Conservation (phyloP, 2,797 vertebrate genomes). For the Enteromius unitaeniatus region DNA sequence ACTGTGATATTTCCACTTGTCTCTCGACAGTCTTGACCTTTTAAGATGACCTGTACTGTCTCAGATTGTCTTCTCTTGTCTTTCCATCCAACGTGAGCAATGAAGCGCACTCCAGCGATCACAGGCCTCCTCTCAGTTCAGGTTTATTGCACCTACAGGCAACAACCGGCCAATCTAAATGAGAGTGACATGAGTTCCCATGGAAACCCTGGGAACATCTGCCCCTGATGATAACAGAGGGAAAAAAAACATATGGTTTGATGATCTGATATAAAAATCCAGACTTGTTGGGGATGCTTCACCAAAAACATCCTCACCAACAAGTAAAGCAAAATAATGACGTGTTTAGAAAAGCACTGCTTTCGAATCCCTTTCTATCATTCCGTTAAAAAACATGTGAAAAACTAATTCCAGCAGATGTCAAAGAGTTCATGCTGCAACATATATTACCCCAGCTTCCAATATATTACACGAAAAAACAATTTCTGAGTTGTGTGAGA, state of each 20-base stretch:
- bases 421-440: conserved; percentile 36
- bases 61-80: conserved; percentile 11
- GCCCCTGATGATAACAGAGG: conserved; percentile 39
- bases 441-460: conserved; percentile 33
- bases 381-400: not conserved
- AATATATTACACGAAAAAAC: not conserved
- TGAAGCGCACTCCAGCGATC: conserved; percentile 45
- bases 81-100: conserved; percentile 24
- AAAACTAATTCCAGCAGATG: conserved; percentile 32
- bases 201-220: conserved; percentile 56
- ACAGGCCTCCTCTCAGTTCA: conserved; percentile 46
- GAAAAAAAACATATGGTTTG: conserved; percentile 35
- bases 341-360: not conserved
- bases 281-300: not conserved
- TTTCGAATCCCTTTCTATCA: not conserved
- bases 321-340: not conserved
- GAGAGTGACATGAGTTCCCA: conserved; percentile 57
- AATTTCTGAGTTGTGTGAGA: conserved; percentile 12
- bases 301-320: not conserved
- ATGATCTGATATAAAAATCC: conserved; percentile 25
- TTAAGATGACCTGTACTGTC: conserved; percentile 33
- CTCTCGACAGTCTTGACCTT: conserved; percentile 10
- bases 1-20: not conserved
- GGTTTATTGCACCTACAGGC: conserved; percentile 58
- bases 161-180: conserved; percentile 51